A percentile compares a stretch with the other conserved stretches of the same genome.
These are phyloP conservation scores for Pecten maximus DNA, from an alignment of 2,888 invertebrate genomes.

Conservation along the genomic window DNA sequence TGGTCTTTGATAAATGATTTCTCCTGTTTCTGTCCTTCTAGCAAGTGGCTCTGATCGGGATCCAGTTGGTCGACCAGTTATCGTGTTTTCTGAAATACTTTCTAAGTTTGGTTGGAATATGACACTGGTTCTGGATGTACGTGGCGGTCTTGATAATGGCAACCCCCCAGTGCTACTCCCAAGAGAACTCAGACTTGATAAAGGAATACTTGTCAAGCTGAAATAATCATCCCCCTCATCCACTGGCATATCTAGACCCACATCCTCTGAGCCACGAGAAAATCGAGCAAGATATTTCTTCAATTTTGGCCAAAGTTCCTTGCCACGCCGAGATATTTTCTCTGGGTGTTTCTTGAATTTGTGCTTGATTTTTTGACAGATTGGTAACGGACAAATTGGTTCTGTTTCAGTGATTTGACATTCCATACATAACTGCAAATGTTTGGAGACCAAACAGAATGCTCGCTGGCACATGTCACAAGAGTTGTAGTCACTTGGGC, in stretches of 20 bases:
- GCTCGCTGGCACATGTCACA: slow-evolving; percentile 44
- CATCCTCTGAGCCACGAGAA: background rate
- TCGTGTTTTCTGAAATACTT: background rate
- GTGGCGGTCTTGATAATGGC: background rate
- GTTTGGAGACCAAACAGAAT: slow-evolving; percentile 47
- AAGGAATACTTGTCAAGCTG: slow-evolving; percentile 21
- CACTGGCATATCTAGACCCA: background rate
- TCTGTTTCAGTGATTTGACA: background rate
- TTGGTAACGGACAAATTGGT: slow-evolving; percentile 39
- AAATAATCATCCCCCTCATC: slow-evolving; percentile 39
- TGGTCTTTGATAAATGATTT: background rate
- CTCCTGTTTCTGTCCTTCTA: background rate
- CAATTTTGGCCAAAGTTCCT: slow-evolving; percentile 52
- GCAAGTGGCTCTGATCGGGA: slow-evolving; percentile 10
- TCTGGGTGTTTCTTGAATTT: background rate
- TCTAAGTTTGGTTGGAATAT: background rate
- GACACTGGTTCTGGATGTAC: background rate
- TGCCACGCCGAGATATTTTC: slow-evolving; percentile 38
- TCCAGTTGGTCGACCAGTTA: background rate
- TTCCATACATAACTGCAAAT: slow-evolving; percentile 43
- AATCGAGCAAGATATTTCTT: slow-evolving; percentile 52
- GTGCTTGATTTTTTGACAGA: slow-evolving; percentile 44
- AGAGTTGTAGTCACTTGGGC: slow-evolving; percentile 39
- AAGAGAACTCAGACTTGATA: slow-evolving; percentile 33
- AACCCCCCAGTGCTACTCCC: background rate